Base-by-base conservation (phyloP, 2,113 vertebrate genomes). In the Morphnarchus princeps region DNA sequence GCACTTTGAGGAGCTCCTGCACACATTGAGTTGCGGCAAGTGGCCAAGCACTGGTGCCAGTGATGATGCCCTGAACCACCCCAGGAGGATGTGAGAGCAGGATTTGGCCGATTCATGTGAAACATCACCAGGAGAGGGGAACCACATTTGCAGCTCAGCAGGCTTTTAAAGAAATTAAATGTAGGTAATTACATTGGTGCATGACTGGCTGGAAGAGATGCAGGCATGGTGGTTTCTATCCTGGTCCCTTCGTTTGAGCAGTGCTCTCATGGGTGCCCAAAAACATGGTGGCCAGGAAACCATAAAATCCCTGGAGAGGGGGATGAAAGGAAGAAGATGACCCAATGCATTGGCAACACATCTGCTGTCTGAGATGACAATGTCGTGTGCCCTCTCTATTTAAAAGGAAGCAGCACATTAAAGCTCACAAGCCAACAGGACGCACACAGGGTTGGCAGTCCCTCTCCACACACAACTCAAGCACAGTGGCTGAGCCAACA, bases 301-400 rank as follows among this genome's bases (percentile, higher is more conserved):
- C 62, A 47, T 69, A 8, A 94, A 52, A 40, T 12, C 47, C n/a
- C 31, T 13, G 47, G 52, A 32, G 3, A 14, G 7, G 10, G 9
- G 16, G 16, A 61, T 25, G 34, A 80, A 63, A 65, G 52, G 31
- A 63, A 38, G 26, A 36, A 54, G n/a, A 34, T 40, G 57, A 70
- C 31, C 63, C 54, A 52, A 5, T 3, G 65, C 1, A 5, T 12
- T 54, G 65, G 69, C 28, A 82, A 82, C 57, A 54, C 66, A 63
- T 45, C 74, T 85, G 55, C 57, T 85, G 73, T 38, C 50, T 17
- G 59, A 82, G 55, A 29, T 57, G 69, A 29, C 15, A 20, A 26
- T 2, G 25, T 4, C 7, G 2, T 7, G 57, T 1, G 2, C 24
- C 32, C 29, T 50, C 69, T 26, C 50, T 16, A 2, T 16, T 16